A percentile compares a stretch with the other conserved stretches of the same genome.
These are phyloP conservation scores for Chiloscyllium punctatum DNA, from an alignment of 2,797 vertebrate species.

Conservation along the genomic window DNA sequence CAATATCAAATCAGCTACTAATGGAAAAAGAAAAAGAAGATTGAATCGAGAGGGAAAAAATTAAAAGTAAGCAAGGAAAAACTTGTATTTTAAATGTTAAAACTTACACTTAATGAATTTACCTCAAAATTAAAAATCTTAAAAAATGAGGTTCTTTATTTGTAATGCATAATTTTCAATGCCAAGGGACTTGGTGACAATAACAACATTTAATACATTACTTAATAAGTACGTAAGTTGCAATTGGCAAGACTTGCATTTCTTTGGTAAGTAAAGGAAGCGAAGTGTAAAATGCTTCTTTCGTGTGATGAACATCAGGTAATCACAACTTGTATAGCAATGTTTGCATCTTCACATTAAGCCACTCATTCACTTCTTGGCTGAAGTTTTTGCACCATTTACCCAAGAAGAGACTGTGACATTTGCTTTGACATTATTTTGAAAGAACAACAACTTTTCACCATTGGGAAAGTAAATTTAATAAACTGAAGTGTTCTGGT, in stretches of 20 bases:
- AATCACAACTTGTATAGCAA: background rate
- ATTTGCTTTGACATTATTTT: background rate
- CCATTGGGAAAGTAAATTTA: background rate
- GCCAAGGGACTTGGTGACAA: background rate
- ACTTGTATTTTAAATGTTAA: background rate
- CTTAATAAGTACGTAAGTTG: background rate
- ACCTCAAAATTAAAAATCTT: background rate
- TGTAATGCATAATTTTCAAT: background rate
- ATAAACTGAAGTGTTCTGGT: background rate
- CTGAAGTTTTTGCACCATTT: background rate
- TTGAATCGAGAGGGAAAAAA: background rate
- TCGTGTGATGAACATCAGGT: background rate
- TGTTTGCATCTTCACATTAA: background rate
- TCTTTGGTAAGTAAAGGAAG: background rate
- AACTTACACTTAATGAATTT: background rate
- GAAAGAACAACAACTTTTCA: background rate
- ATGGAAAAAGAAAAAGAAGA: too few species aligned
- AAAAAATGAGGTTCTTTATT: too few species aligned
- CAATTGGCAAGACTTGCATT: background rate
- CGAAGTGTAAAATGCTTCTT: background rate
- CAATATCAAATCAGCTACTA: background rate
- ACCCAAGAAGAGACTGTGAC: background rate
- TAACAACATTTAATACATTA: background rate
- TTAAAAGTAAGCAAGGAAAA: background rate
- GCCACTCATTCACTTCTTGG: background rate